These are phyloP conservation scores for Caenorhabditis afra DNA, from an alignment of 2,888 invertebrate species.

Conservation along the genomic window DNA sequence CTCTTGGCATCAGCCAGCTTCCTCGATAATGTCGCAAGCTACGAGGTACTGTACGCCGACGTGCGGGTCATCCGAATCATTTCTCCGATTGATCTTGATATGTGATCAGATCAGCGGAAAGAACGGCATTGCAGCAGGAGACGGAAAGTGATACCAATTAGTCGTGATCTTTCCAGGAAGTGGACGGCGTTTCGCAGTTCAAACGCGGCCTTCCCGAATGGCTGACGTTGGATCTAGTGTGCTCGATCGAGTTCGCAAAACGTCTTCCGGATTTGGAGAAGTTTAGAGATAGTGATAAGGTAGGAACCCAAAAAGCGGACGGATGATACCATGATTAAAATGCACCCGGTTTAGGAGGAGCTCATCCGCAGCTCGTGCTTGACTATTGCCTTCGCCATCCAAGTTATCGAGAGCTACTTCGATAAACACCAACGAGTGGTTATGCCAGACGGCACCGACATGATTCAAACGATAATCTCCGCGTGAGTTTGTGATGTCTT, in stretches of 20 bases:
- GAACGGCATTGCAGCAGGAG: neutral
- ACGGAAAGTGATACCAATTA: neutral
- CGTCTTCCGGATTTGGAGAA: conserved; percentile 39
- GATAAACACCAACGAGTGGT: conserved; percentile 32
- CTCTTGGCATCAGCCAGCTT: conserved; percentile 18
- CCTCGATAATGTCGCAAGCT: conserved; percentile 16
- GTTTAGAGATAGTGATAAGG: conserved; percentile 42
- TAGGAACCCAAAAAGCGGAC: neutral
- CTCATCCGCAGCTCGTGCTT: conserved; percentile 45
- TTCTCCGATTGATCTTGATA: conserved; percentile 28
- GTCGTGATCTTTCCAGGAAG: conserved; percentile 8
- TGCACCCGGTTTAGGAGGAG: conserved; percentile 39
- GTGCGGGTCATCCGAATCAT: conserved; percentile 9
- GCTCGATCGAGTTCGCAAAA: conserved; percentile 46
- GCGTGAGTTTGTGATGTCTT: conserved; percentile 40
- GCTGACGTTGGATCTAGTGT: conserved; percentile 50
- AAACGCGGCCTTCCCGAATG: conserved; percentile 50
- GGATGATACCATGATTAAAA: conserved; percentile 3
- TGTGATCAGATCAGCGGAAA: conserved; percentile 32
- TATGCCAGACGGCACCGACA: conserved; percentile 57
- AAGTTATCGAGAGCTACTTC: conserved; percentile 56
- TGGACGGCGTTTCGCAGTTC: conserved; percentile 14
- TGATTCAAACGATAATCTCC: conserved; percentile 20
- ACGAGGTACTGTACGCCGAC: conserved; percentile 31
- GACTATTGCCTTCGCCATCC: conserved; percentile 47